These are phyloP conservation scores for Sinocyclocheilus anophthalmus DNA, from an alignment of 2,113 vertebrate genomes.

Conservation along the genomic window DNA sequence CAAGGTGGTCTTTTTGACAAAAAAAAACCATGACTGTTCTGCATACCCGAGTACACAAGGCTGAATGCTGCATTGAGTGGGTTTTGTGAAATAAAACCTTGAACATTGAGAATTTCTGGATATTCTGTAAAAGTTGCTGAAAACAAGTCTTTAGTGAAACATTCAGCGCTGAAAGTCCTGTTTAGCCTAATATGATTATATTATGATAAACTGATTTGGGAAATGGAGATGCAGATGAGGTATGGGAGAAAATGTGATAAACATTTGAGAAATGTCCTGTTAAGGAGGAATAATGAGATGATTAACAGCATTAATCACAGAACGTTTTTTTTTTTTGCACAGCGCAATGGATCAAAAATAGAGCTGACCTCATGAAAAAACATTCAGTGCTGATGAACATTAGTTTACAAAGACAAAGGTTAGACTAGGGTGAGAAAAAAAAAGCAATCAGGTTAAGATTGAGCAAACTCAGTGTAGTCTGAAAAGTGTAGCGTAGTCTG, in stretches of 20 bases:
- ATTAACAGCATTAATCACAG: slow-evolving; percentile 48
- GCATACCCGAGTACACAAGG: background rate
- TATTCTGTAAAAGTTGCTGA: background rate
- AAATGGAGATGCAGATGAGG: slow-evolving; percentile 20
- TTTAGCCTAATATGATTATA: slow-evolving; percentile 42
- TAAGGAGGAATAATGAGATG: slow-evolving; percentile 18
- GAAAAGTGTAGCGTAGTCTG: no score
- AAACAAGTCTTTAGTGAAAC: background rate
- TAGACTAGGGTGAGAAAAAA: no score
- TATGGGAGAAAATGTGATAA: slow-evolving; percentile 41
- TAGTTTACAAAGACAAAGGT: no score
- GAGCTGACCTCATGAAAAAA: background rate
- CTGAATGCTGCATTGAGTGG: background rate
- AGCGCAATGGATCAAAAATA: background rate
- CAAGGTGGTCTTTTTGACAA: background rate
- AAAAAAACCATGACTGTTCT: background rate
- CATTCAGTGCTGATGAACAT: background rate
- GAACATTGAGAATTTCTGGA: background rate
- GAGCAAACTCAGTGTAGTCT: no score
- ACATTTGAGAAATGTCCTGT: slow-evolving; percentile 45
- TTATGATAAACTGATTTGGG: slow-evolving; percentile 43
- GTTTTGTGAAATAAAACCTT: slow-evolving; percentile 9
- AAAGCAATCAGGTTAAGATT: no score
- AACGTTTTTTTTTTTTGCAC: background rate
- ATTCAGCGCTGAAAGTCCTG: background rate